A percentile compares a stretch with the other conserved stretches of the same genome.
Conservation (phyloP, 2,888 invertebrate genomes). For the Lithodes maja region DNA sequence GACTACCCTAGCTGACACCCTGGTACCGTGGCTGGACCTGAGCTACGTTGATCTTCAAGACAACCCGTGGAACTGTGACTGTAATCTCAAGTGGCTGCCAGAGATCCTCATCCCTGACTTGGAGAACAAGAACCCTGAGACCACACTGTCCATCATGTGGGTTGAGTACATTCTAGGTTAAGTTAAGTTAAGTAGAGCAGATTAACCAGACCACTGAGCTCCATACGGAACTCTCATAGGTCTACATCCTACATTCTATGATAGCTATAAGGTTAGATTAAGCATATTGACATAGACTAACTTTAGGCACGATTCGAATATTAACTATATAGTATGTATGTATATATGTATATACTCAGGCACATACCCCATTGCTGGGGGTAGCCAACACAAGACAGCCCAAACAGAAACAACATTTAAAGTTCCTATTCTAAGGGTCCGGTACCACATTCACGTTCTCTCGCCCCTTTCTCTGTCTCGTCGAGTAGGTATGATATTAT, state of each 20-base stretch:
- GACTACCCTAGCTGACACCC: slow-evolving; percentile 10
- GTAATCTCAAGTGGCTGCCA: slow-evolving; percentile 49
- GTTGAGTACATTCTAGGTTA: neutral
- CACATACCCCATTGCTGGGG: too few species aligned
- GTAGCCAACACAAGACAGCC: too few species aligned
- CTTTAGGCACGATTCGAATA: too few species aligned
- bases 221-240: neutral
- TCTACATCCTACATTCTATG: neutral
- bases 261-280: neutral
- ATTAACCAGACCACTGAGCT: too few species aligned
- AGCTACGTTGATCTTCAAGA: slow-evolving; percentile 52
- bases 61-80: slow-evolving; percentile 63
- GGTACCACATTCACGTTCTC: too few species aligned
- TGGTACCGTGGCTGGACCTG: slow-evolving; percentile 51
- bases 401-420: too few species aligned
- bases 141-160: slow-evolving; percentile 48
- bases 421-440: too few species aligned
- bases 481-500: too few species aligned
- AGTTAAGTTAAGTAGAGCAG: neutral
- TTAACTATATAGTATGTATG: too few species aligned
- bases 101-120: slow-evolving; percentile 44
- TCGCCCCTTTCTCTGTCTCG: too few species aligned
- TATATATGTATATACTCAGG: too few species aligned
- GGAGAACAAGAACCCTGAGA: slow-evolving; percentile 46
- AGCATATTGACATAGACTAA: neutral